A percentile compares a stretch with the other conserved stretches of the same genome.
Conservation (phyloP, 2,113 vertebrate genomes). For the Xiphorhynchus elegans region DNA sequence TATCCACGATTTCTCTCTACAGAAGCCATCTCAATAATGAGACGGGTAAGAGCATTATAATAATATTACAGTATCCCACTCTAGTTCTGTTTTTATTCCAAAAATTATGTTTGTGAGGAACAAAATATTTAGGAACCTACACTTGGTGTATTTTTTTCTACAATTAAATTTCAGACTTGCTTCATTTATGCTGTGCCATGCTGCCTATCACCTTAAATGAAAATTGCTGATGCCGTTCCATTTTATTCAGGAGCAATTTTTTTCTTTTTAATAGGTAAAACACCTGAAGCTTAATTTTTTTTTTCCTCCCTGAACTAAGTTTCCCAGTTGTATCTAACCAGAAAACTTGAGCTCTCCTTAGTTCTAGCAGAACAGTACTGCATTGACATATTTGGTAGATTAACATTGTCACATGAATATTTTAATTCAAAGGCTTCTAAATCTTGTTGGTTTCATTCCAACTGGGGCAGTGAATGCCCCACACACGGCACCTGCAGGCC, state of each 20-base stretch:
- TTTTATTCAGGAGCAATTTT: background rate
- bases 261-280: background rate
- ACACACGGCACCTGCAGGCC: background rate
- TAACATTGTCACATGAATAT: slow-evolving; percentile 39
- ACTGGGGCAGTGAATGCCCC: background rate
- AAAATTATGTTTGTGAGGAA: background rate
- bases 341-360: background rate
- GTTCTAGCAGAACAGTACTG: background rate
- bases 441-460: slow-evolving; percentile 1
- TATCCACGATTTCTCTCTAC: slow-evolving; percentile 97
- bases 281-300: background rate
- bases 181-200: background rate
- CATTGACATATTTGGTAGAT: background rate
- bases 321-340: background rate
- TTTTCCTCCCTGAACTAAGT: background rate
- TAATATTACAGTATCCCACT: background rate
- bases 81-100: background rate
- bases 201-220: background rate
- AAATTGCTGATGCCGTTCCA: background rate
- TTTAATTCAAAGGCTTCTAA: slow-evolving; percentile 19
- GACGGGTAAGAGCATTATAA: slow-evolving; percentile 82
- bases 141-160: rapidly evolving
- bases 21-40: slow-evolving; percentile 98
- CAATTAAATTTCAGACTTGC: background rate
- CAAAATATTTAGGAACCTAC: background rate